A percentile compares a stretch with the other conserved stretches of the same genome.
phyloP scores from a whole-genome alignment of 1,140 invertebrate species.

The Drosophila willistoni region DNA sequence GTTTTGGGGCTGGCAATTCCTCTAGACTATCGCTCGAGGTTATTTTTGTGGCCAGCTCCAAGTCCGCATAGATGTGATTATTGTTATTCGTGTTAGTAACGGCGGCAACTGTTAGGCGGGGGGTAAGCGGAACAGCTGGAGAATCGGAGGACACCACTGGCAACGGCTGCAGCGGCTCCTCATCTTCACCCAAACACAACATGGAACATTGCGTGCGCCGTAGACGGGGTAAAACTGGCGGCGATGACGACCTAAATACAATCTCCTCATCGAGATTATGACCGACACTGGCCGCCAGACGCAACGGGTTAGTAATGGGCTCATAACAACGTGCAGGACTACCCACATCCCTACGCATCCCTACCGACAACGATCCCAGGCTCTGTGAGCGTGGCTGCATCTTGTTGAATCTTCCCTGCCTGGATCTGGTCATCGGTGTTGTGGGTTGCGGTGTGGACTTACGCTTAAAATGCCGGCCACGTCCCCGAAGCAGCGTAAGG shows the following conservation, averaged over 20 bases:
- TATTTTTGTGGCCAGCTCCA: slow-evolving; percentile 49
- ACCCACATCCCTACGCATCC: slow-evolving; percentile 52
- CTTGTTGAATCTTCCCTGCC: slow-evolving; percentile 64
- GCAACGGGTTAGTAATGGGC: slow-evolving; percentile 80
- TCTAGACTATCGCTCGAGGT: slow-evolving; percentile 34
- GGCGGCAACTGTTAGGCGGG: slow-evolving; percentile 31
- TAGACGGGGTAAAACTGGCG: slow-evolving; percentile 55
- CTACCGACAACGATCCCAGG: slow-evolving; percentile 81
- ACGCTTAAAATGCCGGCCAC: slow-evolving; percentile 72
- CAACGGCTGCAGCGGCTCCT: slow-evolving; percentile 43
- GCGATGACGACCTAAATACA: slow-evolving; percentile 25
- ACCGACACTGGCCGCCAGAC: slow-evolving; percentile 68
- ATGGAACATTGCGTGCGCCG: slow-evolving; percentile 73
- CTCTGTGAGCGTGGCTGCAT: slow-evolving; percentile 78
- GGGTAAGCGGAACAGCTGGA: slow-evolving; percentile 14
- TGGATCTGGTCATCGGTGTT: slow-evolving; percentile 62
- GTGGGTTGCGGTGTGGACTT: slow-evolving; percentile 77
- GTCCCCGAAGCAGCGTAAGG: slow-evolving; percentile 69
- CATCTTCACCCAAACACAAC: slow-evolving; percentile 72
- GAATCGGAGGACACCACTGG: slow-evolving; percentile 1
- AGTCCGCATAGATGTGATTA: slow-evolving; percentile 78
- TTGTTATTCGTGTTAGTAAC: slow-evolving; percentile 70
- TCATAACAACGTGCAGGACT: slow-evolving; percentile 78
- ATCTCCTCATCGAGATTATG: slow-evolving; percentile 70
- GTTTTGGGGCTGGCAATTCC: slow-evolving; percentile 14